phyloP scores from a whole-genome alignment of 1,140 invertebrate species.

The Megalopta genalis region DNA sequence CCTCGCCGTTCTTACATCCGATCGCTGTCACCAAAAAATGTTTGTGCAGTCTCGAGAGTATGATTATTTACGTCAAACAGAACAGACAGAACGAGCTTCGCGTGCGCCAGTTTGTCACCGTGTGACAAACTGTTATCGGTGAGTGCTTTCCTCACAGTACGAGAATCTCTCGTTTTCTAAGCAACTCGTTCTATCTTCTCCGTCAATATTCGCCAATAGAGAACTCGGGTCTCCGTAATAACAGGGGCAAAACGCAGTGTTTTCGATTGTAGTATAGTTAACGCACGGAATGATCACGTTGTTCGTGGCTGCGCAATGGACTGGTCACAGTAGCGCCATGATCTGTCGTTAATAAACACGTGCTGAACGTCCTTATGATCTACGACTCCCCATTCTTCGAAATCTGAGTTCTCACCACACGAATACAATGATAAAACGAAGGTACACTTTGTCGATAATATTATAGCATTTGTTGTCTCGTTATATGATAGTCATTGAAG shows the following conservation, averaged over 20 bases:
- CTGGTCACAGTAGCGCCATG: constrained; percentile 39
- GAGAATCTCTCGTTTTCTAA: not conserved
- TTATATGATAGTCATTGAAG: constrained; percentile 38
- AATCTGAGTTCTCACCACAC: constrained; percentile 31
- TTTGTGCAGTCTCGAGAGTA: not conserved
- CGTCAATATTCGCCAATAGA: not conserved
- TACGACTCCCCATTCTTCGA: constrained; percentile 25
- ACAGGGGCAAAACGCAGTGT: not conserved
- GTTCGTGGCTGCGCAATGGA: not conserved
- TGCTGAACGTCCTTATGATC: constrained; percentile 34
- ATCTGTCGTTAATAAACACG: constrained; percentile 50
- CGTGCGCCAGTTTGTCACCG: no score
- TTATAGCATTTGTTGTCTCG: constrained; percentile 35
- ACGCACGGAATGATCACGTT: not conserved
- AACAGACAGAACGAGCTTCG: not conserved
- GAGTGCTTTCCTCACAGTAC: no score
- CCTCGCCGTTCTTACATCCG: constrained; percentile 14
- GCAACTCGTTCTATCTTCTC: not conserved
- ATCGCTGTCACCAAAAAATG: not conserved
- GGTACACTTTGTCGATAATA: constrained; percentile 48
- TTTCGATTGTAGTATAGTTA: not conserved
- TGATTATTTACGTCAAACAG: not conserved
- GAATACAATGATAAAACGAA: constrained; percentile 46
- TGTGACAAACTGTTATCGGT: no score
- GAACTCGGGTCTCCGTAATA: not conserved